A percentile compares a stretch with the other conserved stretches of the same genome.
Conservation (phyloP, 2,113 vertebrate species). For the Triplophysa dalaica region DNA sequence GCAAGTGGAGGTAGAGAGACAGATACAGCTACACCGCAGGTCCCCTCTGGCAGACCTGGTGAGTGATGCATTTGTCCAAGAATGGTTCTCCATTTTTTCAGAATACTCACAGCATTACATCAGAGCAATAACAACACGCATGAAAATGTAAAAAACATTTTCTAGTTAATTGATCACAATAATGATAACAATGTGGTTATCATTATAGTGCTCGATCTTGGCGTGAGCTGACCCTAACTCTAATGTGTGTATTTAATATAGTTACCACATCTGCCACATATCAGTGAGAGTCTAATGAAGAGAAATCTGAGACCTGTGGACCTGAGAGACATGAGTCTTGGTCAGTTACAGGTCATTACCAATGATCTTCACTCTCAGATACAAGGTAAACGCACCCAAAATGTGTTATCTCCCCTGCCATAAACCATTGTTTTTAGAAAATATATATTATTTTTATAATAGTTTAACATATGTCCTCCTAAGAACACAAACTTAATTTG, state of each 20-base stretch:
- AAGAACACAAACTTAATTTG: too few relatives aligned
- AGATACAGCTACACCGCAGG: conserved; percentile 93
- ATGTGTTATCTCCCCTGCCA: too few relatives aligned
- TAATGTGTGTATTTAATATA: conserved; percentile 59
- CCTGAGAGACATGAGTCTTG: conserved; percentile 93
- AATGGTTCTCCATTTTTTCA: not conserved
- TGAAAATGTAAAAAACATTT: too few relatives aligned
- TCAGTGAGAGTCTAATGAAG: conserved; percentile 96
- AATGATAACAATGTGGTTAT: too few relatives aligned
- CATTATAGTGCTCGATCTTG: too few relatives aligned
- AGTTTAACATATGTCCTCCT: too few relatives aligned
- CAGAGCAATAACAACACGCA: too few relatives aligned
- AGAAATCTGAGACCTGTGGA: conserved; percentile 90
- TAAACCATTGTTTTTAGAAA: not conserved
- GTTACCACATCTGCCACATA: conserved; percentile 94
- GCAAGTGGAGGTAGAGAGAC: conserved; percentile 95
- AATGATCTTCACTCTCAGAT: conserved; percentile 98
- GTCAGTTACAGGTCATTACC: conserved; percentile 97
- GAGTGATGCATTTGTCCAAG: conserved; percentile 57
- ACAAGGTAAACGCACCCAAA: conserved; percentile 83
- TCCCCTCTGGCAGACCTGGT: conserved; percentile 95
- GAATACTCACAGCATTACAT: too few relatives aligned
- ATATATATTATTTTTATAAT: too few relatives aligned
- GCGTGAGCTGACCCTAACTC: not conserved
- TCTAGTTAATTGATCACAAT: too few relatives aligned